Conservation (phyloP, 1,140 invertebrate species). For the Colletes gigas region DNA sequence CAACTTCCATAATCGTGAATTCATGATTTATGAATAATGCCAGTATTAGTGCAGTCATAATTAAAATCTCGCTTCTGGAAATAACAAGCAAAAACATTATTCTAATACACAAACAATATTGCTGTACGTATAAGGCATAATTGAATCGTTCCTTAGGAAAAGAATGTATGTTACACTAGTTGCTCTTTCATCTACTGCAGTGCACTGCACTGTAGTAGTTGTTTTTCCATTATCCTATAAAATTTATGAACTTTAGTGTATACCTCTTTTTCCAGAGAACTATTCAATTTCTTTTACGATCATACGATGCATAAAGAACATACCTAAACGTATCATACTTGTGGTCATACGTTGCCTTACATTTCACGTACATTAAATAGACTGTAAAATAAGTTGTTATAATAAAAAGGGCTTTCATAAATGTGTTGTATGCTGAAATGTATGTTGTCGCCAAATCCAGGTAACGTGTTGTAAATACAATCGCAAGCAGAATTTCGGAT, state of each 20-base stretch:
- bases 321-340: constrained; percentile 98
- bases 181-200: too few species aligned
- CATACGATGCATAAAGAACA: constrained; percentile 6
- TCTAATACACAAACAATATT: constrained; percentile 6
- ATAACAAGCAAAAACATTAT: constrained; percentile 14
- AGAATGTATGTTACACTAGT: too few species aligned
- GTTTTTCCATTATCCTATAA: too few species aligned
- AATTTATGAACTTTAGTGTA: too few species aligned
- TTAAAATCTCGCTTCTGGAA: constrained; percentile 94
- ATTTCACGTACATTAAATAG: constrained; percentile 98
- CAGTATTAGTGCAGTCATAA: constrained; percentile 93
- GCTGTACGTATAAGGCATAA: background rate
- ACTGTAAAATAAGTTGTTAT: constrained; percentile 94
- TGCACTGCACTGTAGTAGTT: too few species aligned
- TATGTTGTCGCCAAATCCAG: constrained; percentile 97
- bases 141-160: background rate
- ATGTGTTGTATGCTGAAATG: constrained; percentile 97
- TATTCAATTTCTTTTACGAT: too few species aligned
- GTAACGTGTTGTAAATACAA: constrained; percentile 97
- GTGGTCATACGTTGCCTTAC: constrained; percentile 98
- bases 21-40: constrained; percentile 97
- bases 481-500: constrained; percentile 97
- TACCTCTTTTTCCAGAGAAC: too few species aligned
- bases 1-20: constrained; percentile 94
- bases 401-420: constrained; percentile 99